Base-by-base conservation (phyloP, 2,113 vertebrate genomes). In the Eira barbara region DNA sequence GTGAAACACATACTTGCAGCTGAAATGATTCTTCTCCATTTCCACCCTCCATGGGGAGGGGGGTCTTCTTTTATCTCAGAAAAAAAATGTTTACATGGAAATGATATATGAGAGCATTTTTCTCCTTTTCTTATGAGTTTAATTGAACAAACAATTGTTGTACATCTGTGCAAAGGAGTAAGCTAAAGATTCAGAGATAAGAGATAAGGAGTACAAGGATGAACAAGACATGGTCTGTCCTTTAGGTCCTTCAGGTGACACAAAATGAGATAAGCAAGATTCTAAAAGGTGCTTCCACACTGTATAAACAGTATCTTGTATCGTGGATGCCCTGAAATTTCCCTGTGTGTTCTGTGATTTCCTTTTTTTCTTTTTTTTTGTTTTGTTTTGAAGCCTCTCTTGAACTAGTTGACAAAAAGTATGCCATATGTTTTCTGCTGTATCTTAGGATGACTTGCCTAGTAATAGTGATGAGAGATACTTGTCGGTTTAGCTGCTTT, bases 361-460 rank as follows among this genome's bases (percentile, higher is more conserved):
- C 9, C 45, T 67, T 67, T 69, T n/a, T 80, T 34, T 47, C 14
- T 73, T 85, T 93, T 69, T 10, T 47, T 47, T 49, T 49, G 47
- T 91, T 92, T 14, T 71, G 61, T 69, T 74, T 85, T 94, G 57
- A 88, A 84, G 79, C 57, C n/a, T 89, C 27, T 94, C 74, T 74
- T 47, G 45, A 76, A 88, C 29, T n/a, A 67, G 57, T 80, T 91
- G 89, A 78, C 69, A 83, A 25, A 88, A 96, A 52, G 42, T n/a
- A 21, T 55, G 82, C n/a, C 45, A 2, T 85, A 4, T 82, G 71
- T 15, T 93, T 82, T 61, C 85, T 85, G 42, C 74, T 91, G 21
- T 84, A 8, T 88, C 71, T 78, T 61, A 67, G 36, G 88, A 57
- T 95, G 91, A 80, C 81, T 95, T 96, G n/a, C 27, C 67, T 95